Evolutionary conservation across 2,113 vertebrate species (phyloP).

Genomic region (Seriola aureovittata): DNA sequence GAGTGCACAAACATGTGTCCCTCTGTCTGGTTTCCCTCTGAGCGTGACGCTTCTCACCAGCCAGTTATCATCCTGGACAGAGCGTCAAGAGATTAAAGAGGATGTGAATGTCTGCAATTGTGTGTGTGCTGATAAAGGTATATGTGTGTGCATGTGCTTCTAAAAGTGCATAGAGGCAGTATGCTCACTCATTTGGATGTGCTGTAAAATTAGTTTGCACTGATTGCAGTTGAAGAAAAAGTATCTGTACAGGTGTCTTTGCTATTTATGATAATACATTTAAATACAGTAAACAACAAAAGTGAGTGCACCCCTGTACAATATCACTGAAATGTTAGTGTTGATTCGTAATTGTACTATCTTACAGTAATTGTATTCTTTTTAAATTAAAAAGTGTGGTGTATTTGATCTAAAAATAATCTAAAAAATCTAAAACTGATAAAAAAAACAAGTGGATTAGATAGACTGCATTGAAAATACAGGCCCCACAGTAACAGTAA

Average conservation of each 20-base stretch:
- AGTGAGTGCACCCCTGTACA: neutral
- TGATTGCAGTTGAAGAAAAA: conserved; percentile 11
- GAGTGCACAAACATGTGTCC: conserved; percentile 90
- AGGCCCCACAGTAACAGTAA: too few species aligned
- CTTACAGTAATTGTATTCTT: neutral
- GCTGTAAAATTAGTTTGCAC: neutral
- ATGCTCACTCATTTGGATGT: neutral
- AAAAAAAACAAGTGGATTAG: neutral
- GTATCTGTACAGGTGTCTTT: neutral
- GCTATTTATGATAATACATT: conserved; percentile 20
- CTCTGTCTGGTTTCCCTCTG: conserved; percentile 88
- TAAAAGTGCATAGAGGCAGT: conserved; percentile 9
- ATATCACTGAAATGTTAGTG: neutral
- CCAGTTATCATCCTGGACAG: conserved; percentile 71
- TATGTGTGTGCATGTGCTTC: neutral
- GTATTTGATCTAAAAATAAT: neutral
- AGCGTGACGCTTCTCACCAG: conserved; percentile 80
- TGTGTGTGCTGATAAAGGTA: conserved; percentile 33
- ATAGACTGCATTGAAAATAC: neutral
- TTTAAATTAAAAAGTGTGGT: neutral
- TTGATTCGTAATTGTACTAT: neutral
- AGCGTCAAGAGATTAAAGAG: conserved; percentile 63
- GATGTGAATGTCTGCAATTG: conserved; percentile 51
- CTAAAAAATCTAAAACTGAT: too few species aligned
- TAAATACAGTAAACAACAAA: conserved; percentile 10